Evolutionary conservation across 2,888 invertebrate species (phyloP), one percentile per base, ranked within the genome.

Genomic region (Hydriomena furcata): DNA sequence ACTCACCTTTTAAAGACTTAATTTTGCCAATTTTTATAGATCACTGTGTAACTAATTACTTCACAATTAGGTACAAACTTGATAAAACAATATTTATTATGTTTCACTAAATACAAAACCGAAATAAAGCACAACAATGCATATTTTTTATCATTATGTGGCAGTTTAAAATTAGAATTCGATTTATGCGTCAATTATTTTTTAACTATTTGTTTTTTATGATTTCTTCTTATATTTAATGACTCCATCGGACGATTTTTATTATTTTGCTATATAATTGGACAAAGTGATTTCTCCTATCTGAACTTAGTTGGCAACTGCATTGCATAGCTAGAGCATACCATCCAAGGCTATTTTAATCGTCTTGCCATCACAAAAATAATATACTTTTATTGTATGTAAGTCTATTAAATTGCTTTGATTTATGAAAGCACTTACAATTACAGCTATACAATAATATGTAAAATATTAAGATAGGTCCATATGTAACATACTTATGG

Each of bases 1-100:
- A 76, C 84, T 80, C 47, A 84, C 84, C 80, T 66, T 82, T 82
- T 65, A 82, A 48, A 67, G 77, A 71, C 77, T 79, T 79, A 84
- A 84, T 84, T 79, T 84, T 84, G 82, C 54, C 61, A 57, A 60
- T 58, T 73, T 57, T 44, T 35, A 37, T 12, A 27, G 8, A 23
- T 41, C 42, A 32, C 7, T n/a, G 6, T 4, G 11, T 5, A 45
- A 13, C 1, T 13, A 21, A 28, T 30, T n/a, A n/a, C n/a, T n/a
- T 13, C 25, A 27, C 5, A 17, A 27, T 13, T 13, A n/a, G n/a
- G n/a, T n/a, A 41, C 41, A 30, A 23, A 10, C 23, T 8, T 11
- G 12, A 35, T 3, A 11, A 5, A 30, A 4, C 7, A 6, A 8
- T 4, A n/a, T n/a, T 30, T 1, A 13, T n/a, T 31, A 5, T 7